phyloP scores from a whole-genome alignment of 2,113 vertebrate species.

The Carassius gibelio region DNA sequence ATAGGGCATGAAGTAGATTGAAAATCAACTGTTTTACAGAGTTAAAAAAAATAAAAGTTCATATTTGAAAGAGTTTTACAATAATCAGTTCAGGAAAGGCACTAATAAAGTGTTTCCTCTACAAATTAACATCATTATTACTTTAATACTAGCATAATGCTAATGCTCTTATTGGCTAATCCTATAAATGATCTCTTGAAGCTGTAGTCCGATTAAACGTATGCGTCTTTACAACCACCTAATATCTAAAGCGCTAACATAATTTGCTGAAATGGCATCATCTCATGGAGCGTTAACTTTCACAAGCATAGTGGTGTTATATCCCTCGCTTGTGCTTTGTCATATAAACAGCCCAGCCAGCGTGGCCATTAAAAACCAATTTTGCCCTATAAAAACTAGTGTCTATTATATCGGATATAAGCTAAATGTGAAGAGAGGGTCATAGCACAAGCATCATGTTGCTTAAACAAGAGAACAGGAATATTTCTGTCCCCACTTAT shows the following conservation, averaged over 20 bases:
- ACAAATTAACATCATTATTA: slow-evolving; percentile 10
- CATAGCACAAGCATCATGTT: slow-evolving; percentile 30
- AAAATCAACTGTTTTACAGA: background rate
- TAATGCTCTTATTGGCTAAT: slow-evolving; percentile 10
- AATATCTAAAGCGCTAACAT: slow-evolving; percentile 34
- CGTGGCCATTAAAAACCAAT: slow-evolving; percentile 62
- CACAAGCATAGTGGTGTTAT: slow-evolving; percentile 47
- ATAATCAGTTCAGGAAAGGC: background rate
- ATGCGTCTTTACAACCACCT: slow-evolving; percentile 40
- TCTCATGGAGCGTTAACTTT: slow-evolving; percentile 64
- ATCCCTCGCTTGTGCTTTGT: slow-evolving; percentile 36
- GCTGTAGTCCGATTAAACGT: slow-evolving; percentile 33
- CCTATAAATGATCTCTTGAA: background rate
- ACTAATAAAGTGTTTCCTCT: slow-evolving; percentile 12
- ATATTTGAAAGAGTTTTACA: background rate
- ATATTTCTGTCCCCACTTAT: background rate
- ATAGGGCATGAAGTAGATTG: background rate
- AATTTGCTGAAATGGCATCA: slow-evolving; percentile 36
- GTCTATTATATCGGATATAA: slow-evolving; percentile 55
- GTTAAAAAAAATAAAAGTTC: background rate
- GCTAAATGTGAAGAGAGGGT: slow-evolving; percentile 33
- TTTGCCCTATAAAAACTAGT: slow-evolving; percentile 52
- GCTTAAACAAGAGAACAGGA: background rate
- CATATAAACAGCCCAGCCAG: slow-evolving; percentile 57
- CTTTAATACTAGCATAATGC: background rate